Conservation (phyloP, 2,888 invertebrate genomes). For the Buathra laborator region DNA sequence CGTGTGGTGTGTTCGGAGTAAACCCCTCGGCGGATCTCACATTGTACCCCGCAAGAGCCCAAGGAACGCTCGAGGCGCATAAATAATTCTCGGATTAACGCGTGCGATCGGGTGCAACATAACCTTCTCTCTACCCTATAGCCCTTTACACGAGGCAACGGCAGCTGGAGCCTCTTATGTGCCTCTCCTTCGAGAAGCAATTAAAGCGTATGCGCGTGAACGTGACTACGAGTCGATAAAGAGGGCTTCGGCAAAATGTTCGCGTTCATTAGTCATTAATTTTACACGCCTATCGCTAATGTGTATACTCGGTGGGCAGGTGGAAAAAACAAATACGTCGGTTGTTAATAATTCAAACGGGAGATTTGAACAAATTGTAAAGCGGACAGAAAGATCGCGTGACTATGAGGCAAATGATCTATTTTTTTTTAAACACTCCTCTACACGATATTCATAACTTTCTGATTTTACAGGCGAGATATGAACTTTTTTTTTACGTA, state of each 20-base stretch:
- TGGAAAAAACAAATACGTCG: background rate
- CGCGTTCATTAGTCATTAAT: slow-evolving; percentile 26
- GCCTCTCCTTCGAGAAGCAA: slow-evolving; percentile 27
- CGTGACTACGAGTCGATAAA: slow-evolving; percentile 16
- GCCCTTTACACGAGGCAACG: background rate
- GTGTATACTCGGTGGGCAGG: background rate
- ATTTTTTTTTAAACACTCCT: background rate
- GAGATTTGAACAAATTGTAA: background rate
- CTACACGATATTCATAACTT: too few relatives aligned
- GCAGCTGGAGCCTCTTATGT: background rate
- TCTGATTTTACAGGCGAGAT: too few relatives aligned
- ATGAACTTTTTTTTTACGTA: too few relatives aligned
- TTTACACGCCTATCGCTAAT: background rate
- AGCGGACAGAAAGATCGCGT: background rate
- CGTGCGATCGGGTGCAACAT: slow-evolving; percentile 30
- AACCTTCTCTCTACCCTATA: background rate
- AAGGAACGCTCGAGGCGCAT: slow-evolving; percentile 16
- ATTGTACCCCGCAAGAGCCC: slow-evolving; percentile 3
- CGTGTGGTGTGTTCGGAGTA: background rate
- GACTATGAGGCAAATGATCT: background rate
- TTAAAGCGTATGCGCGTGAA: slow-evolving; percentile 25
- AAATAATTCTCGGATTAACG: slow-evolving; percentile 49
- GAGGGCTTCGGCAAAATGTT: slow-evolving; percentile 9
- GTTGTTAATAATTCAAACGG: background rate
- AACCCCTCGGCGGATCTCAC: background rate